Base-by-base conservation (phyloP, 2,113 vertebrate species). In the Lagopus muta region DNA sequence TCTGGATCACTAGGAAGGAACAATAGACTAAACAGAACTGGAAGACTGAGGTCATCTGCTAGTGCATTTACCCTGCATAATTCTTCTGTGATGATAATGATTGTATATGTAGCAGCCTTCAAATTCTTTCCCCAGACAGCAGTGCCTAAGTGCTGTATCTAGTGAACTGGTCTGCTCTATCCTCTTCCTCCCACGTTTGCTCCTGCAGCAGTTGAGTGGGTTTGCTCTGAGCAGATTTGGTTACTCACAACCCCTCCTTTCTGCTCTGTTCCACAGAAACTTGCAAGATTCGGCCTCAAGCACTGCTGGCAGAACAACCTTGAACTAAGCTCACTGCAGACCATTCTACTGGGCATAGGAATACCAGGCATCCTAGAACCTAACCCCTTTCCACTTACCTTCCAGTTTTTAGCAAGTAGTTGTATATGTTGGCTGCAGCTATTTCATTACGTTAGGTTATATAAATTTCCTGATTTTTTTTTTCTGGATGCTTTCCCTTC, bases 401-500 rank as follows among this genome's bases (percentile, higher is more conserved):
- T 82, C 62, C 22, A 32, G 32, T 43, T 90, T 92, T 86, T 67
- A 88, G 65, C 81, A 65, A 84, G 34, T 52, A 60, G 32, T 47
- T 90, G 6, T 69, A 1, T 43, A 5, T 36, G 3, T 75, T 93
- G 70, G 66, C 77, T 83, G 73, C 48, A 81, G 4, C 47, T 81
- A 40, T 58, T 86, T 50, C 52, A 88, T 88, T 92, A 61, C 38
- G 57, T 81, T 86, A 74, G 27, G 18, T 75, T 82, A 34, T 80
- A 34, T 25, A 24, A 2, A 3, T 90, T 64, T 81, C 28, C 36
- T 76, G 38, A 20, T 76, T 82, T 42, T 52, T 52, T 50, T 50
- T 50, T 50, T 50, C 82, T 91, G 69, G 86, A 77, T 70, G 28
- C 61, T 88, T 74, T 95, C 34, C 38, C 52, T 90, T 17, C 47